These are phyloP conservation scores for Alsophila aescularia DNA, from an alignment of 2,888 invertebrate genomes.

Conservation along the genomic window DNA sequence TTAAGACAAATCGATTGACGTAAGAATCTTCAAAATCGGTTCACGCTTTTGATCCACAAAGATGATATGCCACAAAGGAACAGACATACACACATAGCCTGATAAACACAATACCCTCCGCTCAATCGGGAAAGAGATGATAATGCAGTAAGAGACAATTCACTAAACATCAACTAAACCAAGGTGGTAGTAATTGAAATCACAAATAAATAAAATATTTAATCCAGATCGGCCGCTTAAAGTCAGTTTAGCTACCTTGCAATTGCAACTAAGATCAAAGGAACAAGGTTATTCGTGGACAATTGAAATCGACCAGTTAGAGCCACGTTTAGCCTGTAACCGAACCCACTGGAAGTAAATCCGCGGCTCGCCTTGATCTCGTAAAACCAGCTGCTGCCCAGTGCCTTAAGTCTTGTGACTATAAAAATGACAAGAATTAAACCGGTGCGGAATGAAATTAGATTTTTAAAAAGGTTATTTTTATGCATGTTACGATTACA, in stretches of 20 bases:
- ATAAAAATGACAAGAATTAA: conserved; percentile 42
- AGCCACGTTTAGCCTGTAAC: conserved; percentile 10
- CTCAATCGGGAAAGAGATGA: no score
- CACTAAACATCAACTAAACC: neutral
- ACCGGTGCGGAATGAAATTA: neutral
- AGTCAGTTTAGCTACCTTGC: neutral
- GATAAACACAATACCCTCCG: no score
- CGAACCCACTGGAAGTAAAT: conserved; percentile 29
- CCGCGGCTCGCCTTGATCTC: conserved; percentile 56
- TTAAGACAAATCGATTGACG: no score
- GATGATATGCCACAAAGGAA: no score
- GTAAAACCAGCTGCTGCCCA: conserved; percentile 42
- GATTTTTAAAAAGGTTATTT: conserved; percentile 2
- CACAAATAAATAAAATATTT: neutral
- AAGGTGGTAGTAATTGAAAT: neutral
- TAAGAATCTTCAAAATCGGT: no score
- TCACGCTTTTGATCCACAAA: no score
- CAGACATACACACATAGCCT: no score
- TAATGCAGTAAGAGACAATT: no score
- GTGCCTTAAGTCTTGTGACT: conserved; percentile 22
- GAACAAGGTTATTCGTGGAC: conserved; percentile 34
- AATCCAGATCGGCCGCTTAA: neutral
- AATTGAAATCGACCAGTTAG: conserved; percentile 36
- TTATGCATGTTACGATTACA: neutral
- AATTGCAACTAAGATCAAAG: conserved; percentile 24